Base-by-base conservation (phyloP, 2,113 vertebrate species). In the Spilogale gracilis region DNA sequence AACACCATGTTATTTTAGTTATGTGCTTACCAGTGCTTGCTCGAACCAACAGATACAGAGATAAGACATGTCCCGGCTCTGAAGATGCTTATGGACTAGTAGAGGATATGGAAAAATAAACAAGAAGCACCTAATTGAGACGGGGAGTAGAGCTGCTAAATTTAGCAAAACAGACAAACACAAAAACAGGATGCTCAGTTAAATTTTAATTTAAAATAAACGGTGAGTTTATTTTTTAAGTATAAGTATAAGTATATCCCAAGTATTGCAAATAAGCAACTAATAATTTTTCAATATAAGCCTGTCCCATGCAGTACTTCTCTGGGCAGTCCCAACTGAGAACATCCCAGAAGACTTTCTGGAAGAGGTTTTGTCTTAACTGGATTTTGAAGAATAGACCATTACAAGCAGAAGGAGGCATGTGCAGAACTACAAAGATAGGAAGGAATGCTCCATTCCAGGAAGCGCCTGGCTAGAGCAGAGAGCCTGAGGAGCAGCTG, bases 351-450 rank as follows among this genome's bases (percentile, higher is more conserved):
- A 74, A 65, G 83, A 30, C 69, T 89, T 92, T 52, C 52, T 78
- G n/a, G 45, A 56, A 80, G 82, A 79, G 17, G 48, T 73, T 87
- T 1, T 65, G 30, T 38, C 94, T 91, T 61, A 80, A 38, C 56
- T 88, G 83, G 38, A 65, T 76, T 93, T 97, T 93, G 79, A 85
- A 78, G 60, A 71, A 58, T 38, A 23, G 14, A 87, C 13, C 63
- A 48, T 45, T 65, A 65, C 38, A 74, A 58, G 45, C n/a, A 88
- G 73, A 23, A 95, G n/a, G n/a, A 82, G 50, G 61, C 52, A 13
- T 79, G n/a, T 71, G 9, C 61, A 54, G 4, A 13, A 45, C 54
- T 89, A 79, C n/a, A 85, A 25, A 93, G 48, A 45, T n/a, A n/a
- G 8, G 80, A 73, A 18, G 58, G 71, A 71, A 52, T 10, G 52